These are phyloP conservation scores for Acanthurus lineatus DNA, from an alignment of 2,797 vertebrate genomes.

Conservation along the genomic window DNA sequence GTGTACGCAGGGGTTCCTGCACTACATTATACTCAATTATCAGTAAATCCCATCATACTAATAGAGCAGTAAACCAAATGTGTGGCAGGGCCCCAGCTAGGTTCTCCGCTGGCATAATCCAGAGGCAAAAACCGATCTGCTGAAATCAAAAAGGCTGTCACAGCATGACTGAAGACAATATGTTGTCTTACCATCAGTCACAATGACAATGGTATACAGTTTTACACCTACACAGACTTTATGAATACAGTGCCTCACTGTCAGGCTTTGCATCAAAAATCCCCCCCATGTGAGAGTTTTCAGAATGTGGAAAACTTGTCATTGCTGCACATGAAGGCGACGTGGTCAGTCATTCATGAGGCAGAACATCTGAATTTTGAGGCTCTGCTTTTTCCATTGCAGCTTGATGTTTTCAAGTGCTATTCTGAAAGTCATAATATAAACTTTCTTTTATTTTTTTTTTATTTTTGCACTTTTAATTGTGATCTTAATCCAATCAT, in stretches of 20 bases:
- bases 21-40: conserved; percentile 77
- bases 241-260: conserved; percentile 40
- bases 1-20: conserved; percentile 61
- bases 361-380: conserved; percentile 6
- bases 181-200: conserved; percentile 72
- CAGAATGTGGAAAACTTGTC: conserved; percentile 6
- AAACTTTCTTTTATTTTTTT: no score
- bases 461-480: background rate
- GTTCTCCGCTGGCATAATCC: conserved; percentile 37
- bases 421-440: background rate
- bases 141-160: conserved; percentile 73
- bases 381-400: background rate
- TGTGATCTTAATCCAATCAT: background rate
- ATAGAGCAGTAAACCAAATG: conserved; percentile 60
- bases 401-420: background rate
- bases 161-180: conserved; percentile 55
- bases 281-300: conserved; percentile 26
- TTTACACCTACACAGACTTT: conserved; percentile 54
- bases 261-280: conserved; percentile 33
- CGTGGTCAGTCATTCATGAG: conserved; percentile 6
- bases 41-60: conserved; percentile 78
- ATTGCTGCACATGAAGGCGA: conserved; percentile 18
- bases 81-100: conserved; percentile 58
- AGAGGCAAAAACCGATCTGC: conserved; percentile 65
- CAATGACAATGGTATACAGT: conserved; percentile 49